Conservation (phyloP, 2,113 vertebrate species). For the Cepphus grylle region DNA sequence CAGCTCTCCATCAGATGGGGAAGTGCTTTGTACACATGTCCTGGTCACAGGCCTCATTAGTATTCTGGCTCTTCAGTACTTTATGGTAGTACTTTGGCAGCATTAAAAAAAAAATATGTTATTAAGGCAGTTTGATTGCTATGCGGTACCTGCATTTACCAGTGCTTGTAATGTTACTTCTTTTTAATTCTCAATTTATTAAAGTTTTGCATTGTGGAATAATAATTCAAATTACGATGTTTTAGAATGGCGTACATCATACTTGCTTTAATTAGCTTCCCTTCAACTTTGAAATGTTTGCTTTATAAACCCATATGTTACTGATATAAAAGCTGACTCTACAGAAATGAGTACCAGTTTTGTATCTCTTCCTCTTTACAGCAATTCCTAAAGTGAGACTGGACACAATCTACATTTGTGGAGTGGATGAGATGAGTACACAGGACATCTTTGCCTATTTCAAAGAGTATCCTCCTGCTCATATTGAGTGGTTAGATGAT, state of each 20-base stretch:
- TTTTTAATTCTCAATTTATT: background rate
- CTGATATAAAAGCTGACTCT: background rate
- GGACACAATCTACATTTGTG: conserved; percentile 88
- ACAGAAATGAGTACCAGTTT: background rate
- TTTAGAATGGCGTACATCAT: background rate
- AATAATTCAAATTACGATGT: background rate
- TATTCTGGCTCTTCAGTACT: background rate
- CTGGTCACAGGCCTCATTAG: background rate
- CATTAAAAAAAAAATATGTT: background rate
- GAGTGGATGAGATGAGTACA: conserved; percentile 97
- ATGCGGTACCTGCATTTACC: background rate
- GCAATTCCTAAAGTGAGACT: conserved; percentile 89
- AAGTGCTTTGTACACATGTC: background rate
- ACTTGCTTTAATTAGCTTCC: background rate
- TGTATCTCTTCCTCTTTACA: conserved; percentile 52
- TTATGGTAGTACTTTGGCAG: background rate
- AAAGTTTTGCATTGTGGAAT: background rate
- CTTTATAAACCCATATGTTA: background rate
- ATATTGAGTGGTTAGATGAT: conserved; percentile 98
- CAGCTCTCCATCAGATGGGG: background rate
- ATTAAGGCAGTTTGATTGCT: background rate
- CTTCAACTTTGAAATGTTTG: background rate
- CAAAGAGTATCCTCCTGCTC: conserved; percentile 95
- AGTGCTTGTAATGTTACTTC: background rate
- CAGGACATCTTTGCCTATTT: conserved; percentile 94